phyloP scores from a whole-genome alignment of 2,888 invertebrate genomes.

The Mimumesa dahlbomi region DNA sequence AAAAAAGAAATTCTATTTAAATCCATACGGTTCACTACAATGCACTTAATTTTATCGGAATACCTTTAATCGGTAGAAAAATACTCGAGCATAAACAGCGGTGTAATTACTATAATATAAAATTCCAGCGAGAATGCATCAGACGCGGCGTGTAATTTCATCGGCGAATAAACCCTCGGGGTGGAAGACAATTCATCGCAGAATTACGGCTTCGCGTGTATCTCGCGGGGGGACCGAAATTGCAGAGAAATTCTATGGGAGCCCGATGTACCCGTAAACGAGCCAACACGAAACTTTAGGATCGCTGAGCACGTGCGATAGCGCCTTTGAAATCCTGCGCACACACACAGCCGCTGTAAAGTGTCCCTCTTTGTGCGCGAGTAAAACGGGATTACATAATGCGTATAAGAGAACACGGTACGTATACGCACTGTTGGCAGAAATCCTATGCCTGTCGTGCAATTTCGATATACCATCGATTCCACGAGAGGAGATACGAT shows the following conservation, averaged over 20 bases:
- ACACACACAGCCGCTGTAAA: slow-evolving; percentile 2
- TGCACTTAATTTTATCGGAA: not conserved
- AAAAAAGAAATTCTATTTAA: too few species aligned
- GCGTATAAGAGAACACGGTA: slow-evolving; percentile 1
- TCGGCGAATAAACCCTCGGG: not conserved
- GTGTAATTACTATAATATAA: too few species aligned
- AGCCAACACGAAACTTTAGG: slow-evolving; percentile 37
- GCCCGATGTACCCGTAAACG: slow-evolving; percentile 15
- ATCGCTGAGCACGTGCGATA: slow-evolving; percentile 51
- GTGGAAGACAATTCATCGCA: not conserved
- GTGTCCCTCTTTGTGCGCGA: slow-evolving; percentile 22
- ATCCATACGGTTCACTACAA: too few species aligned
- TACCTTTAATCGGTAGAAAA: not conserved
- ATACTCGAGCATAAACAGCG: not conserved
- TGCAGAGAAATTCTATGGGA: slow-evolving; percentile 25
- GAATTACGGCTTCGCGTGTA: not conserved
- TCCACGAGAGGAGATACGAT: too few species aligned
- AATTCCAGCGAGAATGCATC: too few species aligned
- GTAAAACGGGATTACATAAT: slow-evolving; percentile 37
- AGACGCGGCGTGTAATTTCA: slow-evolving; percentile 7
- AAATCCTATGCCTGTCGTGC: slow-evolving; percentile 5
- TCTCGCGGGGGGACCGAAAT: slow-evolving; percentile 9
- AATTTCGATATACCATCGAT: slow-evolving; percentile 8
- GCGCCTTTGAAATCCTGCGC: slow-evolving; percentile 45
- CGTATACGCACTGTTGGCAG: slow-evolving; percentile 17